A percentile compares a stretch with the other conserved stretches of the same genome.
Conservation (phyloP, 2,113 vertebrate species). For the Xiphorhynchus elegans region DNA sequence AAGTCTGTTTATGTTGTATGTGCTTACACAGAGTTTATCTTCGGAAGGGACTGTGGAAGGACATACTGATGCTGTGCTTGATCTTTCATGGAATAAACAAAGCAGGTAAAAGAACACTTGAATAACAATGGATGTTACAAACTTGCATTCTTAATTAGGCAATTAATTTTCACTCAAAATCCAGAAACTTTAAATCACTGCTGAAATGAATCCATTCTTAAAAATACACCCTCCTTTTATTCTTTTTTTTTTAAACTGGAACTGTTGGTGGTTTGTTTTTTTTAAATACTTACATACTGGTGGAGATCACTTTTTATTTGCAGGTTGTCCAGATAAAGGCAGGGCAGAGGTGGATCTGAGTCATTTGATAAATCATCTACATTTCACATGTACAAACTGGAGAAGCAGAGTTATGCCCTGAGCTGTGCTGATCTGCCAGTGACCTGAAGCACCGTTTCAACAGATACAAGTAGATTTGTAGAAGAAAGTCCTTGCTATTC, state of each 20-base stretch:
- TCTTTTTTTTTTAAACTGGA: neutral
- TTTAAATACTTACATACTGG: neutral
- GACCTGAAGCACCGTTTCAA: neutral
- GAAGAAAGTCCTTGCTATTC: neutral
- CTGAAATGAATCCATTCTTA: neutral
- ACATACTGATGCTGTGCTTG: constrained; percentile 90
- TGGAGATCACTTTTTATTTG: neutral
- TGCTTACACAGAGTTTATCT: constrained; percentile 73
- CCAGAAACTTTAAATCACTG: neutral
- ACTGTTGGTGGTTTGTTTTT: neutral
- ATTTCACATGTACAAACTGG: neutral
- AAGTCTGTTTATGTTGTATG: neutral
- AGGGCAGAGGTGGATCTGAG: neutral
- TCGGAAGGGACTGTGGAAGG: constrained; percentile 78
- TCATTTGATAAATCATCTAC: neutral
- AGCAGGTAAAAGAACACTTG: constrained; percentile 77
- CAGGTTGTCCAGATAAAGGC: neutral
- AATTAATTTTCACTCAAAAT: neutral
- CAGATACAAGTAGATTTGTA: neutral
- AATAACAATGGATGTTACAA: neutral
- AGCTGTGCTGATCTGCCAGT: neutral
- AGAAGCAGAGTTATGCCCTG: neutral
- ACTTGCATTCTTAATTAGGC: neutral
- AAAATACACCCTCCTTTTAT: accelerated
- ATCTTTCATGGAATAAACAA: constrained; percentile 95